These are phyloP conservation scores for Abrostola triplasia DNA, from an alignment of 2,888 invertebrate genomes.

Conservation along the genomic window DNA sequence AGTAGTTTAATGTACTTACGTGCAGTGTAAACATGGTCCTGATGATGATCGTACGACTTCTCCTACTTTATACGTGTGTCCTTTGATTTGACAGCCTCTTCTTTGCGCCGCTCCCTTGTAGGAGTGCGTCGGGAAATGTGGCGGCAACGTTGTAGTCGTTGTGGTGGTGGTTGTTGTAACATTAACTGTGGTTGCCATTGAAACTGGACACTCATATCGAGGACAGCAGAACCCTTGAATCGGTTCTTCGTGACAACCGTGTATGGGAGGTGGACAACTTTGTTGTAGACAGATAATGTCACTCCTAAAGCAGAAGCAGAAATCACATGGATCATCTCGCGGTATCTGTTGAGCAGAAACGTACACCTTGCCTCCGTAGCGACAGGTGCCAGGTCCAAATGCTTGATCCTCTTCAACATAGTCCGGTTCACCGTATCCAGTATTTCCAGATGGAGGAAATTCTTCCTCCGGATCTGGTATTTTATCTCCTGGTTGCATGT, in stretches of 20 bases:
- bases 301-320: constrained; percentile 98
- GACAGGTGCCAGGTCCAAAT: constrained; percentile 96
- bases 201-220: constrained; percentile 97
- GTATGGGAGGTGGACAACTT: constrained; percentile 97
- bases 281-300: constrained; percentile 98
- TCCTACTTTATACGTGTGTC: constrained; percentile 95
- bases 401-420: constrained; percentile 93
- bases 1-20: constrained; percentile 89
- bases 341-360: constrained; percentile 98
- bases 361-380: constrained; percentile 97
- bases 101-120: constrained; percentile 92
- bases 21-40: constrained; percentile 98
- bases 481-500: constrained; percentile 75
- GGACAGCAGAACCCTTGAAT: constrained; percentile 98
- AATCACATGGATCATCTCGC: constrained; percentile 97
- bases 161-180: constrained; percentile 96
- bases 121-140: constrained; percentile 93
- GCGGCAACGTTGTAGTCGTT: constrained; percentile 95
- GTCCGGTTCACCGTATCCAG: constrained; percentile 89
- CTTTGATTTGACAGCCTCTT: constrained; percentile 95
- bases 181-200: constrained; percentile 94
- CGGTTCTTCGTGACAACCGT: constrained; percentile 96
- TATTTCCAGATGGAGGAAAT: constrained; percentile 76
- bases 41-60: constrained; percentile 95
- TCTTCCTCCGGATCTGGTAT: constrained; percentile 74